Conservation (phyloP, 2,797 vertebrate species). For the Meda fulgida region DNA sequence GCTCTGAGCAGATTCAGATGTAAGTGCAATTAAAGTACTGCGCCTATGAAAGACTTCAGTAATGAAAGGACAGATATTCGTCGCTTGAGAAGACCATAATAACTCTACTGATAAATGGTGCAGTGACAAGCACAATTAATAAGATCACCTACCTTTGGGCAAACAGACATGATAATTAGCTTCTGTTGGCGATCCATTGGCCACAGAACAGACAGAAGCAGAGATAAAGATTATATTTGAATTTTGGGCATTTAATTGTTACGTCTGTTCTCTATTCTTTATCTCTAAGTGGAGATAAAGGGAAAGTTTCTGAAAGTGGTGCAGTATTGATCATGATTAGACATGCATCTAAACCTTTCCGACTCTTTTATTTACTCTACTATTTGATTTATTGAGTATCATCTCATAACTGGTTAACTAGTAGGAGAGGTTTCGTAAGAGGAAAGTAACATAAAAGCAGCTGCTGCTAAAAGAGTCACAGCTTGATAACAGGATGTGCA, state of each 20-base stretch:
- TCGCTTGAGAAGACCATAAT: conserved; percentile 62
- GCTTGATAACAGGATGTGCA: conserved; percentile 23
- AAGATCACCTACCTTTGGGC: conserved; percentile 67
- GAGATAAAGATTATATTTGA: conserved; percentile 62
- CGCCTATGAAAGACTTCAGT: conserved; percentile 62
- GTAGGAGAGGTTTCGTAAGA: neutral
- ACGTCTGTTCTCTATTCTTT: conserved; percentile 19
- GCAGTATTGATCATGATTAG: neutral
- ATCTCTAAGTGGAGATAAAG: conserved; percentile 44
- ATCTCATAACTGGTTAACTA: conserved; percentile 16
- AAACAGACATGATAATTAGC: conserved; percentile 66
- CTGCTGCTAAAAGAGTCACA: neutral
- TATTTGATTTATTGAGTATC: conserved; percentile 27
- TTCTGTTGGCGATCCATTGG: conserved; percentile 57
- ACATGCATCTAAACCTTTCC: conserved; percentile 10
- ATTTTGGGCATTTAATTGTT: conserved; percentile 51
- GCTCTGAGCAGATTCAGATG: conserved; percentile 59
- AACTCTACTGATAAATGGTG: conserved; percentile 67
- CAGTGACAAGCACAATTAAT: conserved; percentile 69
- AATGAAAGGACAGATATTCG: conserved; percentile 67
- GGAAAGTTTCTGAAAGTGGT: conserved; percentile 25
- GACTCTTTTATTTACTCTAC: conserved; percentile 5
- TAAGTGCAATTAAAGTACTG: conserved; percentile 60
- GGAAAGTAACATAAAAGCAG: conserved; percentile 3
- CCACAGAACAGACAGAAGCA: conserved; percentile 54